phyloP scores from a whole-genome alignment of 2,888 invertebrate genomes.

The Drosophila borborema region DNA sequence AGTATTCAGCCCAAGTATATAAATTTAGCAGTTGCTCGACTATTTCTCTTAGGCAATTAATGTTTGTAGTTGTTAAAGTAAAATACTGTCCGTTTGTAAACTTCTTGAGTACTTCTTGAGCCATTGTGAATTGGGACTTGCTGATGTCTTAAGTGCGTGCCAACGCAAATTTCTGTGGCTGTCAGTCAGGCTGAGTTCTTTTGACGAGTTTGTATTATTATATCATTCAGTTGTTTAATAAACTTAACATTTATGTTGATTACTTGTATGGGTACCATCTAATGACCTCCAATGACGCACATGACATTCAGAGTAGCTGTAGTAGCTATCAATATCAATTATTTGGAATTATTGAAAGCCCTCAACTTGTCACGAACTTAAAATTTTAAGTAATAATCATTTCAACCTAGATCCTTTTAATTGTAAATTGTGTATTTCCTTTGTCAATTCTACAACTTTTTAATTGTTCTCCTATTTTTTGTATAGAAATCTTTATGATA shows the following conservation, averaged over 20 bases:
- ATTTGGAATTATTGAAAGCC: slow-evolving; percentile 9
- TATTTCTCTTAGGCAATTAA: neutral
- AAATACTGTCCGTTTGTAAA: slow-evolving; percentile 1
- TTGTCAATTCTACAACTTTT: neutral
- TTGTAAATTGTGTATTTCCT: neutral
- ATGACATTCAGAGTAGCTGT: slow-evolving; percentile 33
- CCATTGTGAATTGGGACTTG: neutral
- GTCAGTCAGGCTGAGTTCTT: slow-evolving; percentile 56
- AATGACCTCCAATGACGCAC: slow-evolving; percentile 28
- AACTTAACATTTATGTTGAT: slow-evolving; percentile 51
- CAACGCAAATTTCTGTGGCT: slow-evolving; percentile 42
- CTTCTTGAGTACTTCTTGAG: slow-evolving; percentile 12
- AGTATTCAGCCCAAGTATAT: neutral
- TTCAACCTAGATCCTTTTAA: neutral
- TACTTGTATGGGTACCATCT: slow-evolving; percentile 8
- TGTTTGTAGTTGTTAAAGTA: neutral
- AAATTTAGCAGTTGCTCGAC: neutral
- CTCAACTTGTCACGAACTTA: slow-evolving; percentile 6
- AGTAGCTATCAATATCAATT: slow-evolving; percentile 9
- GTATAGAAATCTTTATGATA: neutral
- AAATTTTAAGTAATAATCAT: neutral
- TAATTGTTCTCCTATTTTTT: no score
- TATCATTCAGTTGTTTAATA: slow-evolving; percentile 47
- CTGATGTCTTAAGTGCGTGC: slow-evolving; percentile 42
- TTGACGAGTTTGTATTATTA: slow-evolving; percentile 61